Evolutionary conservation across 1,140 invertebrate genomes (phyloP), one percentile per base, ranked within the genome.

Genomic region (Galendromus occidentalis): DNA sequence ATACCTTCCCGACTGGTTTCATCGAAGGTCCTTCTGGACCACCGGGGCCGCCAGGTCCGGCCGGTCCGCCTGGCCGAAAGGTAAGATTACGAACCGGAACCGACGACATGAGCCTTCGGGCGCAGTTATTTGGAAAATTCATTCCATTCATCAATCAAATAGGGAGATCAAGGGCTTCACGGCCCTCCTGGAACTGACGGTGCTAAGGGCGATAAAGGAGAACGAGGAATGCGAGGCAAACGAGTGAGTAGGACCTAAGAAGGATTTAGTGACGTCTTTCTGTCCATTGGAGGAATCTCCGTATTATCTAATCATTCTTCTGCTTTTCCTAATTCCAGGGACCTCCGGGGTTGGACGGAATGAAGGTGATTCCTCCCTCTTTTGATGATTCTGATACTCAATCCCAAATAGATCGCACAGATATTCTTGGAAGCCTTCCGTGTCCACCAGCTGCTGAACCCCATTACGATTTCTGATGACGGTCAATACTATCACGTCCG

Each of bases 1-100:
- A 91, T 76, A 84, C 87, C 69, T 87, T 91, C 75, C 85, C 88
- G 64, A 86, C 87, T 51, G 88, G 88, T 71, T 88, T 91, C 71
- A 89, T 95, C 73, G 89, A 93, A 80, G 90, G 90, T 69, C 72
- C 88, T 17, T 87, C 90, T 42, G 91, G 90, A 72, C 88, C 87
- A 28, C 86, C 88, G 66, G 88, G 89, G 76, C 87, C 87, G 69
- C 84, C 87, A 78, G 76, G 77, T 70, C 75, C 77, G 69, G 79
- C 82, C 76, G 85, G 85, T 71, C 80, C 80, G 71, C 81, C 82
- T 74, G 87, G 86, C 72, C 84, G 85, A 75, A 86, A 86, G 76
- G 86, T 85, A 70, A 72, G 64, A 66, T 66, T 44, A 25, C 1
- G 17, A 6, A 5, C 17, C 12, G 30, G 12, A 22, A 14, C n/a